Conservation (phyloP, 2,113 vertebrate genomes). For the Seriola aureovittata region DNA sequence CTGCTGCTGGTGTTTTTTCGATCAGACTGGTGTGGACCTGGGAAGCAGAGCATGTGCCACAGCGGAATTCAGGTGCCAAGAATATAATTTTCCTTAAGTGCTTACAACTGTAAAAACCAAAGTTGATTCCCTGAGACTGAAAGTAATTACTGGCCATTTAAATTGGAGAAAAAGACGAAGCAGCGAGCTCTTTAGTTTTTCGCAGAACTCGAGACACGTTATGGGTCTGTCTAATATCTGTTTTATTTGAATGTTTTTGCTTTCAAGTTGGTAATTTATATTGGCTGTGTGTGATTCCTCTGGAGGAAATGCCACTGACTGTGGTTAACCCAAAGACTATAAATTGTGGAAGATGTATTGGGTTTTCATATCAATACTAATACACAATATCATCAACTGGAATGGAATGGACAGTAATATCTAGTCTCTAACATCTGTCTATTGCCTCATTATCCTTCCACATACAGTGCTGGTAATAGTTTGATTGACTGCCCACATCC, state of each 20-base stretch:
- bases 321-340: constrained; percentile 50
- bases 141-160: constrained; percentile 76
- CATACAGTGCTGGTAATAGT: not conserved
- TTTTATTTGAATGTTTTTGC: constrained; percentile 64
- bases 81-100: constrained; percentile 81
- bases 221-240: constrained; percentile 69
- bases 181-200: constrained; percentile 49
- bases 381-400: constrained; percentile 39
- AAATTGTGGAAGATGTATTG: constrained; percentile 49
- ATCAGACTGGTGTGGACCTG: constrained; percentile 71
- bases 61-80: constrained; percentile 76
- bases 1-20: constrained; percentile 73
- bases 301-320: constrained; percentile 59
- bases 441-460: not conserved
- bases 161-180: constrained; percentile 62
- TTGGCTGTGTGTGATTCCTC: constrained; percentile 58
- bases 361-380: constrained; percentile 51
- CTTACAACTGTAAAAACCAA: constrained; percentile 82
- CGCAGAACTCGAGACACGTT: constrained; percentile 50
- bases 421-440: constrained; percentile 12
- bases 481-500: not conserved
- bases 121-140: constrained; percentile 71
- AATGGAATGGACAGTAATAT: constrained; percentile 42
- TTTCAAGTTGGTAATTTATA: constrained; percentile 64
- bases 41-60: constrained; percentile 64